A percentile compares a stretch with the other conserved stretches of the same genome.
Conservation (phyloP, 2,113 vertebrate genomes). For the Cyanoramphus novaezelandiae region DNA sequence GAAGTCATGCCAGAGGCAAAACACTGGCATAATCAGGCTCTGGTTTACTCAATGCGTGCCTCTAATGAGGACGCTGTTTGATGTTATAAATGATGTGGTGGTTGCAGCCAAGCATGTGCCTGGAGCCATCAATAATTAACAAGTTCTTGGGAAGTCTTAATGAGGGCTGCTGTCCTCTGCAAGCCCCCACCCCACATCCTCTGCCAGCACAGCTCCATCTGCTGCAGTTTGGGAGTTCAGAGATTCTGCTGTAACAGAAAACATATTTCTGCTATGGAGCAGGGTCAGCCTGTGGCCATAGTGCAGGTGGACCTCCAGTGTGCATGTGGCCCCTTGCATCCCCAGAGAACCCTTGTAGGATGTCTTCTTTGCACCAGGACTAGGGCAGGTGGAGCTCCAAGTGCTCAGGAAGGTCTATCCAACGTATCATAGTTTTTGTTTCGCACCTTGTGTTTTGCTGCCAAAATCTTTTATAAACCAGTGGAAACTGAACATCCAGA, state of each 20-base stretch:
- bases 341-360: fast-evolving
- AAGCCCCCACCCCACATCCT: background rate
- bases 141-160: background rate
- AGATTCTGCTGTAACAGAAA: background rate
- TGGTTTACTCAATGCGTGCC: background rate
- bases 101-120: background rate
- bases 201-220: background rate
- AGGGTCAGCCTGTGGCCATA: background rate
- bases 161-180: background rate
- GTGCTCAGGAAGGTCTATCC: background rate
- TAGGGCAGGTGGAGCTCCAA: background rate
- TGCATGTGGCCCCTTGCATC: fast-evolving
- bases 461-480: background rate
- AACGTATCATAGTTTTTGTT: background rate
- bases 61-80: background rate
- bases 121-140: conserved; percentile 24
- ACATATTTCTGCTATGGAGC: fast-evolving
- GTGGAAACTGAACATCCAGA: background rate
- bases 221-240: background rate
- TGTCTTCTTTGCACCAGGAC: background rate
- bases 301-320: fast-evolving
- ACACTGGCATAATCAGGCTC: conserved; percentile 4
- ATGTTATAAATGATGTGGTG: conserved; percentile 10
- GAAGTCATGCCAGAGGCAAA: conserved; percentile 46
- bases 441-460: background rate